A percentile compares a stretch with the other conserved stretches of the same genome.
Conservation (phyloP, 2,113 vertebrate genomes). For the Chionodraco myersi region DNA sequence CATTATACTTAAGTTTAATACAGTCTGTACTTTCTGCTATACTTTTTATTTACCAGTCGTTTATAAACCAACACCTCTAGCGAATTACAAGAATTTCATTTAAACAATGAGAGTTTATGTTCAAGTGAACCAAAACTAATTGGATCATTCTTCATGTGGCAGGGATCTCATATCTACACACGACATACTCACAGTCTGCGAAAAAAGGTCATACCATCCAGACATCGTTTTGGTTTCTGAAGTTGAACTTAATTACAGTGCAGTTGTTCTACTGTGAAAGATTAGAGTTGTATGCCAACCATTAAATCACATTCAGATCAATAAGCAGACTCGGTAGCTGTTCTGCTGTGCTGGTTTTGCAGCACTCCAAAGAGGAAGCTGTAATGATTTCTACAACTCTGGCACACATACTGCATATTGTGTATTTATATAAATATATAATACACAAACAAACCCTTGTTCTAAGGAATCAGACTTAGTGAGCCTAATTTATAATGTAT, state of each 20-base stretch:
- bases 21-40: not conserved
- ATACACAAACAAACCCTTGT: not conserved
- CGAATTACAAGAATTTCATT: conserved; percentile 26
- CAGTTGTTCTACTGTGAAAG: conserved; percentile 49
- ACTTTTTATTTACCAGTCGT: not conserved
- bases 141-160: conserved; percentile 37
- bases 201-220: conserved; percentile 38
- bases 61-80: not conserved
- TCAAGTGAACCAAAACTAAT: conserved; percentile 34
- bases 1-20: not conserved
- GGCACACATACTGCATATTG: conserved; percentile 4
- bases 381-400: conserved; percentile 49
- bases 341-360: conserved; percentile 59
- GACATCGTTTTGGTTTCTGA: conserved; percentile 38
- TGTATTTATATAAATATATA: not conserved
- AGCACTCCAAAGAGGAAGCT: conserved; percentile 47
- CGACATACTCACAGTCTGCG: conserved; percentile 14
- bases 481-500: conserved; percentile 43
- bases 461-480: conserved; percentile 36
- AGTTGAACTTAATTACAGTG: conserved; percentile 51
- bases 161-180: conserved; percentile 3
- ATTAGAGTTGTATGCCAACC: conserved; percentile 51
- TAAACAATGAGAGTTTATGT: conserved; percentile 7
- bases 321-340: conserved; percentile 54
- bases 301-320: conserved; percentile 70